Base-by-base conservation (phyloP, 2,797 vertebrate genomes). In the Pipistrellus nathusii region DNA sequence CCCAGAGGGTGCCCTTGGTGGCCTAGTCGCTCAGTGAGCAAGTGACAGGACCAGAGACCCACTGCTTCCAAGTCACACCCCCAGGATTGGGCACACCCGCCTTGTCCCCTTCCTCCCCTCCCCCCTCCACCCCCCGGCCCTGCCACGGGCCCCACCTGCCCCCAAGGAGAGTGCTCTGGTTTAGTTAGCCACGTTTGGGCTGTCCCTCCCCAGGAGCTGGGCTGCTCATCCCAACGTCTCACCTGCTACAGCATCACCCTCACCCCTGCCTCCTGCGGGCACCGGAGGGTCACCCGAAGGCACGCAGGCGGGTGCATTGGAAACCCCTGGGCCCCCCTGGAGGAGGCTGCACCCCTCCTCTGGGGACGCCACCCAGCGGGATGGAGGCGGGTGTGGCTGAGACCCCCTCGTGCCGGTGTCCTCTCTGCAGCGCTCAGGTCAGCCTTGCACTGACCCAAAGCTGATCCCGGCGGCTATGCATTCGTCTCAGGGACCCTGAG, bases 231-330 rank as follows among this genome's bases (percentile, higher is more conserved):
- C 46, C 18, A 30, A 66, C 30, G 30, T 93, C 77, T n/a, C 72
- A 90, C 87, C 89, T 71, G 53, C 78, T 87, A 68, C 66, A 55
- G 93, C 90, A 44, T 77, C 76, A 62, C 53, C 46, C 89, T 78
- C 71, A 59, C 8, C 72, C 76, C 55, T 80, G 93, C 48, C n/a
- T 69, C 81, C 84, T 48, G 21, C 27, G 81, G 68, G 51, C 0
- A 0, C 44, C 35, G 10, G 10, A 71, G 46, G 46, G 41, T 32
- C 53, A 27, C 66, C 20, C 3, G 0, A 11, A 27, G 25, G 38
- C 35, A 18, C 2, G 5, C 30, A 15, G 25, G 6, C 2, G 3
- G 35, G 25, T 13, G 44, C 18, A 2, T 62, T 30, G 48, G 55
- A 75, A 51, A 21, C 10, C 62, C 69, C 11, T 9, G 51, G 18